phyloP scores from a whole-genome alignment of 2,797 vertebrate species.

The Poeciliopsis infans region DNA sequence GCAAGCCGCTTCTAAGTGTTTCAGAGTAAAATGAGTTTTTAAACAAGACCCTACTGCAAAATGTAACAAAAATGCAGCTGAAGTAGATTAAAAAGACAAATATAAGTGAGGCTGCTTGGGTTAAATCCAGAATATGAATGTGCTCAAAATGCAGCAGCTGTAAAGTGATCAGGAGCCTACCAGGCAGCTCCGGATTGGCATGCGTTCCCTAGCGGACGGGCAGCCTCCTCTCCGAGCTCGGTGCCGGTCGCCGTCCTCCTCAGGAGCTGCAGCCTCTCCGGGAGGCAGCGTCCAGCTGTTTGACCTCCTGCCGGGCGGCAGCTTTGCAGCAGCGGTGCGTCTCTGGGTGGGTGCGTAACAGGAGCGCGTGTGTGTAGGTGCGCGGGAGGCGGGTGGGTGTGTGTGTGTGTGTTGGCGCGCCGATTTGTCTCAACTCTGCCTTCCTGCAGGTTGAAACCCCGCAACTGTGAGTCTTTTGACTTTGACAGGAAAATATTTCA shows the following conservation, averaged over 20 bases:
- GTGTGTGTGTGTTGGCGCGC: not conserved
- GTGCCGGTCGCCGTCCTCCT: not conserved
- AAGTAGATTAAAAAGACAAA: not conserved
- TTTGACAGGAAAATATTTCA: not conserved
- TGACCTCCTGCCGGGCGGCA: slow-evolving; percentile 21
- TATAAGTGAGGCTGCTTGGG: not conserved
- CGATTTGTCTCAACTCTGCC: slow-evolving; percentile 3
- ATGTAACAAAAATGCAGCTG: not conserved
- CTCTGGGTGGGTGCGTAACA: not conserved
- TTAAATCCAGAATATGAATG: not conserved
- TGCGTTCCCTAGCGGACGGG: not conserved
- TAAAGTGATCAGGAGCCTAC: not conserved
- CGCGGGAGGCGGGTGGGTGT: not conserved
- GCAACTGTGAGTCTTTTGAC: not conserved
- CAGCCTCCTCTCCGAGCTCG: not conserved
- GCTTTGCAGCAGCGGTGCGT: slow-evolving; percentile 40
- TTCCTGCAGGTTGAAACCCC: not conserved
- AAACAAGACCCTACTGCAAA: not conserved
- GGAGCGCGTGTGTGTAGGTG: not conserved
- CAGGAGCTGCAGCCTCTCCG: not conserved
- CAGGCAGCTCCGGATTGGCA: not conserved
- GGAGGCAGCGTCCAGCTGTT: slow-evolving; percentile 31
- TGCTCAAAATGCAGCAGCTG: not conserved
- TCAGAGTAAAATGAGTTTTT: not conserved
- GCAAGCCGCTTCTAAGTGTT: not conserved